Evolutionary conservation across 2,888 invertebrate genomes (phyloP).

Genomic region (Campoplex nolae): DNA sequence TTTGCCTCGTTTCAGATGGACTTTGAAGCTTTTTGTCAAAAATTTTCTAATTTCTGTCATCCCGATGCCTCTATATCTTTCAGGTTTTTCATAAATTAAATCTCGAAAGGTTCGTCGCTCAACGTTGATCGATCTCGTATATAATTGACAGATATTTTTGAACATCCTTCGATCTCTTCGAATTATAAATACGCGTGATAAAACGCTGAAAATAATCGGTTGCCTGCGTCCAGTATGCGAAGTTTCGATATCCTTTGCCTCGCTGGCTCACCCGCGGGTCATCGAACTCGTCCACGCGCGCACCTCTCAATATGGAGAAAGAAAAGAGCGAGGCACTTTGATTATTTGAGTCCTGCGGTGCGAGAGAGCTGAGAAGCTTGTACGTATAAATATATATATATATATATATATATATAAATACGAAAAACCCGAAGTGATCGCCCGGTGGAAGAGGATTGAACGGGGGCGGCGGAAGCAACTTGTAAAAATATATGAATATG

Average conservation of each 20-base stretch:
- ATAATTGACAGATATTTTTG: conserved; percentile 1
- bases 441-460: conserved; percentile 25
- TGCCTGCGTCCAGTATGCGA: conserved; percentile 52
- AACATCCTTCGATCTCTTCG: neutral
- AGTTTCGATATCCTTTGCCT: conserved; percentile 47
- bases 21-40: too few species aligned
- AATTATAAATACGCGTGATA: neutral
- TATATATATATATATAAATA: neutral
- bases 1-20: too few species aligned
- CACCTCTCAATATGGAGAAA: conserved; percentile 32
- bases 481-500: conserved; percentile 59
- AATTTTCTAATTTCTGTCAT: too few species aligned
- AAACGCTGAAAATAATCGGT: conserved; percentile 32
- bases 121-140: neutral
- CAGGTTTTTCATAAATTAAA: too few species aligned
- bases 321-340: conserved; percentile 26
- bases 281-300: conserved; percentile 54
- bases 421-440: neutral
- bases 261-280: conserved; percentile 51
- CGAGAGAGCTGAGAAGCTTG: conserved; percentile 8
- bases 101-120: too few species aligned
- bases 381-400: neutral
- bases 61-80: too few species aligned
- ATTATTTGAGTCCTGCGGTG: conserved; percentile 46
- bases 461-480: conserved; percentile 61